phyloP scores from a whole-genome alignment of 2,113 vertebrate species.

The Esox niger region DNA sequence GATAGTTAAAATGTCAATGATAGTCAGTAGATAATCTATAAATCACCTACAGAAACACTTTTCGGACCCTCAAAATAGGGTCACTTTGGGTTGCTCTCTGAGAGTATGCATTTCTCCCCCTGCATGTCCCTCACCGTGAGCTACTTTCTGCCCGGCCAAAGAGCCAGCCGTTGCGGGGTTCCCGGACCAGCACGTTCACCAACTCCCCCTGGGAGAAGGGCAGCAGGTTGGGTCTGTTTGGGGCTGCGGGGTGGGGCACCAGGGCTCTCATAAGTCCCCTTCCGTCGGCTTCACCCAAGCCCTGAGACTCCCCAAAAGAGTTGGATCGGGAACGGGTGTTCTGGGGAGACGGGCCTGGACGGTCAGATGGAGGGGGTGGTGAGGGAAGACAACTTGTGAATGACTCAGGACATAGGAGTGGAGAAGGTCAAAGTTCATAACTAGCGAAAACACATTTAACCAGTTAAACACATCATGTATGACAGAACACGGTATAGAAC shows the following conservation, averaged over 20 bases:
- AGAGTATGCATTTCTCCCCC: too few species aligned
- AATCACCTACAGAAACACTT: too few species aligned
- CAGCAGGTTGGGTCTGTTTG: slow-evolving; percentile 80
- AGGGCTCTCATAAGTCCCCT: slow-evolving; percentile 50
- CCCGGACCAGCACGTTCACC: slow-evolving; percentile 72
- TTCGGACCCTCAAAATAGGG: too few species aligned
- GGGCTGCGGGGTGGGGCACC: slow-evolving; percentile 58
- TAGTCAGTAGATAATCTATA: too few species aligned
- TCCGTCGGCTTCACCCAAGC: slow-evolving; percentile 16
- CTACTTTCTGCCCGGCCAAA: slow-evolving; percentile 79
- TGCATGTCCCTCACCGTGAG: slow-evolving; percentile 48
- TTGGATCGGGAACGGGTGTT: slow-evolving; percentile 38
- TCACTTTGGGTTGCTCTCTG: too few species aligned
- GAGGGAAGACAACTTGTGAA: background rate
- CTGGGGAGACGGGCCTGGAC: slow-evolving; percentile 69
- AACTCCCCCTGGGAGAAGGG: slow-evolving; percentile 76
- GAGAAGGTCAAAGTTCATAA: background rate
- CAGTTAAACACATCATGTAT: too few species aligned
- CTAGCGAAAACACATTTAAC: too few species aligned
- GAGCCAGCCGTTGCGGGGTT: slow-evolving; percentile 89
- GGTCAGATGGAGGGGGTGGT: background rate
- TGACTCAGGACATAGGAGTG: too few species aligned
- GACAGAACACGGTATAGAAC: too few species aligned
- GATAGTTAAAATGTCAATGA: too few species aligned
- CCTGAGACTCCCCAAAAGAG: slow-evolving; percentile 17